These are phyloP conservation scores for Leptinotarsa lineolata DNA, from an alignment of 1,140 invertebrate genomes.

Conservation along the genomic window DNA sequence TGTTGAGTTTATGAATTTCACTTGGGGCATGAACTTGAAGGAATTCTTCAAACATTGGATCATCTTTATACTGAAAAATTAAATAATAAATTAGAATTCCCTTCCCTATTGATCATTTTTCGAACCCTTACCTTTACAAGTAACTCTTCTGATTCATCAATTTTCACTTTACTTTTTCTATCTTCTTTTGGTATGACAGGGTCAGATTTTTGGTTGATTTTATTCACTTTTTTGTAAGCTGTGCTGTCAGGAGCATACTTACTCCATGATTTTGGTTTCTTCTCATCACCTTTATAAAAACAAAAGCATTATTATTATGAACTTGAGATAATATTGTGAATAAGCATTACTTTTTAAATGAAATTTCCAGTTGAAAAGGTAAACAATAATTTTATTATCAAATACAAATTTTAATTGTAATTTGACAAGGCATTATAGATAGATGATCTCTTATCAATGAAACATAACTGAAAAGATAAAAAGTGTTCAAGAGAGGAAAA, in stretches of 20 bases:
- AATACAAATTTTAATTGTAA: no score
- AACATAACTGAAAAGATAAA: no score
- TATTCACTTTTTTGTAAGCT: constrained; percentile 63
- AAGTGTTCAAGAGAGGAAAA: no score
- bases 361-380: no score
- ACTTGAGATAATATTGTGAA: no score
- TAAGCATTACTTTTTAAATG: no score
- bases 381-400: no score
- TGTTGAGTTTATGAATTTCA: constrained; percentile 57
- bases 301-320: not conserved
- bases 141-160: constrained; percentile 62
- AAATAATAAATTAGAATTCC: constrained; percentile 22
- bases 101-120: no score
- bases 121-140: constrained; percentile 63
- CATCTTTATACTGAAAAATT: constrained; percentile 75
- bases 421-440: no score
- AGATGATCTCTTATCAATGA: no score
- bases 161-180: constrained; percentile 48
- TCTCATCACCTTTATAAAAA: constrained; percentile 66
- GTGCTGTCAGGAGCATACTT: constrained; percentile 77
- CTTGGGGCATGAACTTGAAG: constrained; percentile 74
- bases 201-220: constrained; percentile 33
- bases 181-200: constrained; percentile 22
- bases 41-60: constrained; percentile 89
- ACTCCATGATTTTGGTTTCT: constrained; percentile 90